Conservation (phyloP, 1,140 invertebrate genomes). For the Sycophila sp. region DNA sequence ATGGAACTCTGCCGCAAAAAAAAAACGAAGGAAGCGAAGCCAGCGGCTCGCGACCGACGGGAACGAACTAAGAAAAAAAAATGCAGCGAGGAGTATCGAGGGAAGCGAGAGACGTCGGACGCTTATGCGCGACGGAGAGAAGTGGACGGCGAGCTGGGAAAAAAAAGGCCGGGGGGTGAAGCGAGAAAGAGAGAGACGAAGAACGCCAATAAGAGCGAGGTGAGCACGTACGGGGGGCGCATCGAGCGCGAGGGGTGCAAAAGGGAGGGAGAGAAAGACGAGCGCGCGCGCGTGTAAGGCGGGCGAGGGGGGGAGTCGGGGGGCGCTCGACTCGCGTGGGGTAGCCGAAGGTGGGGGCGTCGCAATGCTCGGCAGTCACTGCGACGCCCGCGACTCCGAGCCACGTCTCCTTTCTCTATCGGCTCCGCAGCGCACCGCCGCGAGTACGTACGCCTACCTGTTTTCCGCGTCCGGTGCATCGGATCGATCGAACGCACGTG, state of each 20-base stretch:
- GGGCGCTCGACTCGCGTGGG: conserved; percentile 26
- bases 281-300: not conserved
- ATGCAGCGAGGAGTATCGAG: not conserved
- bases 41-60: no score
- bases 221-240: not conserved
- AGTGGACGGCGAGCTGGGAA: not conserved
- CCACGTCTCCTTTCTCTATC: conserved; percentile 48
- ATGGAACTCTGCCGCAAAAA: not conserved
- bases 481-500: no score
- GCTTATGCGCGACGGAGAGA: conserved; percentile 34
- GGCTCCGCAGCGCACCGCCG: no score
- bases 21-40: no score
- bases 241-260: not conserved
- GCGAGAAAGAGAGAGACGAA: not conserved
- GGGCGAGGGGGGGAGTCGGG: conserved; percentile 7
- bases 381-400: conserved; percentile 51
- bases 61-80: no score
- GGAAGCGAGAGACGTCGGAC: conserved; percentile 33
- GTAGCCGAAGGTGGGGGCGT: conserved; percentile 47
- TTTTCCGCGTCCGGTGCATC: no score
- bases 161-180: not conserved
- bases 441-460: no score
- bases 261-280: conserved; percentile 12
- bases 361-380: conserved; percentile 60
- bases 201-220: conserved; percentile 23